Conservation (phyloP, 35 echinoderm and acorn worm genomes). For the Lytechinus pictus region DNA sequence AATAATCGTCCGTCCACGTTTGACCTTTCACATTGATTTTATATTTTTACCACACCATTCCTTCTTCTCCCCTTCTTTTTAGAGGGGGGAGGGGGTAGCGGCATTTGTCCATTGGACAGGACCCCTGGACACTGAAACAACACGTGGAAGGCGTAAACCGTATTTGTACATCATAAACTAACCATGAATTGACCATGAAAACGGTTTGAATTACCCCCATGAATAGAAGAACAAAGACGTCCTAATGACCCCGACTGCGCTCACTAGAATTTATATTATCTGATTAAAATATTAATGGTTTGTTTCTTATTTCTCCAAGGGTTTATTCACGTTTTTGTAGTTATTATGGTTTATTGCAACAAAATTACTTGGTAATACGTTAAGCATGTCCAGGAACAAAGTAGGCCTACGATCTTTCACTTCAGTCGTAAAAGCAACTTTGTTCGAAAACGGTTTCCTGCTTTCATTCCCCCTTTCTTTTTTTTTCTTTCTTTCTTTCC, state of each 20-base stretch:
- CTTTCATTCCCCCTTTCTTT: not conserved
- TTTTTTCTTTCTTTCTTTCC: too few relatives aligned
- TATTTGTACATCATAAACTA: constrained; percentile 38
- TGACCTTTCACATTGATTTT: too few relatives aligned
- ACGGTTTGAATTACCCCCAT: not conserved
- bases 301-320: not conserved
- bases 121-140: not conserved
- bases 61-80: not conserved
- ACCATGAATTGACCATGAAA: not conserved
- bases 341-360: constrained; percentile 6
- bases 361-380: not conserved
- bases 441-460: not conserved
- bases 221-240: not conserved
- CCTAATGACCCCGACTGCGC: constrained; percentile 26
- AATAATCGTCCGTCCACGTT: too few relatives aligned
- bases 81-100: too few relatives aligned
- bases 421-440: not conserved
- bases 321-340: not conserved
- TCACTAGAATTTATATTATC: not conserved
- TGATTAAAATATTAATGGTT: constrained; percentile 35
- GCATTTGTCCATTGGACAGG: too few relatives aligned
- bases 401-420: not conserved
- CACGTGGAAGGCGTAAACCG: constrained; percentile 8
- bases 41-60: too few relatives aligned
- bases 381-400: not conserved